Evolutionary conservation across 1,140 invertebrate species (phyloP).

Genomic region (Neomicropteryx cornuta): DNA sequence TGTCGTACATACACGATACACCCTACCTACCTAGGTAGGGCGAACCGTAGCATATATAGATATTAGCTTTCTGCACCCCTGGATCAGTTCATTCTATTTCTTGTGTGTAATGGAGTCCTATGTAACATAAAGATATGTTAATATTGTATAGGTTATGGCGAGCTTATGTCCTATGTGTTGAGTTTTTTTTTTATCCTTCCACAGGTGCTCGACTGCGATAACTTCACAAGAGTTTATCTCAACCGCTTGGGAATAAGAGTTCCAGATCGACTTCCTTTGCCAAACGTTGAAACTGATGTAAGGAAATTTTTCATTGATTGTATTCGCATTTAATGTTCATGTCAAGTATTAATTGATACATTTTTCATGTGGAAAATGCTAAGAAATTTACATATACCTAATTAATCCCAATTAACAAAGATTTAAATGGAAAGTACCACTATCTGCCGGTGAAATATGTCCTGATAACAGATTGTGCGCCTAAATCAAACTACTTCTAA

Average conservation of each 20-base stretch:
- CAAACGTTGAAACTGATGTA: constrained; percentile 9
- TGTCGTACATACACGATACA: too few relatives aligned
- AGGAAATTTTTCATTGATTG: constrained; percentile 7
- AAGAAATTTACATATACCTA: too few relatives aligned
- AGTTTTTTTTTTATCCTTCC: constrained; percentile 9
- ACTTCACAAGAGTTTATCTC: constrained; percentile 75
- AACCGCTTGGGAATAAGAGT: constrained; percentile 74
- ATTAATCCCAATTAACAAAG: too few relatives aligned
- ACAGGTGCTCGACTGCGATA: constrained; percentile 70
- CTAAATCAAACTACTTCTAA: too few relatives aligned
- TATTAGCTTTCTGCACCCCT: background rate
- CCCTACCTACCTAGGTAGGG: background rate
- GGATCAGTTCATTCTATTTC: background rate
- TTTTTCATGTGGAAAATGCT: too few relatives aligned
- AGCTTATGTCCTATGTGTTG: background rate
- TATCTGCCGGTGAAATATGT: too few relatives aligned
- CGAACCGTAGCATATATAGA: background rate
- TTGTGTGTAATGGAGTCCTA: background rate
- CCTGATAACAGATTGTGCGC: too few relatives aligned
- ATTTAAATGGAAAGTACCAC: too few relatives aligned
- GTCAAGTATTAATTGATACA: too few relatives aligned
- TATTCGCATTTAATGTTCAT: too few relatives aligned
- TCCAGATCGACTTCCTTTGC: constrained; percentile 52
- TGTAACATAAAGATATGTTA: too few relatives aligned
- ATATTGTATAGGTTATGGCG: too few relatives aligned